Percentiles rank a stretch among this genome's conserved stretches.
Conservation (phyloP, 2,113 vertebrate species). For the Gopherus flavomarginatus region DNA sequence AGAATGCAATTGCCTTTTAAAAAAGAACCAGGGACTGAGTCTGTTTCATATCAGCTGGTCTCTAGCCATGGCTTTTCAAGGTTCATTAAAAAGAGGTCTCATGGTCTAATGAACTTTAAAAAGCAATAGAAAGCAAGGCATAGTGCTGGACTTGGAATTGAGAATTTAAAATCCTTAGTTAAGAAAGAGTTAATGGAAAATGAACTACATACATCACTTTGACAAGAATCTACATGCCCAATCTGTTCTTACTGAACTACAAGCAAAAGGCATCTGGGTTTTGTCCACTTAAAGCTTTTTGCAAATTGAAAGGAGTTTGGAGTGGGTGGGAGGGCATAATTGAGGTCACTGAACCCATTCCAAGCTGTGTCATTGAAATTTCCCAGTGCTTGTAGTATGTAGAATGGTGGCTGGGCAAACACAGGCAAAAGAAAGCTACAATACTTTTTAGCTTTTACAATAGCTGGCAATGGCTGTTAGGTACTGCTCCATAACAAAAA, state of each 20-base stretch:
- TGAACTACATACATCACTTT: slow-evolving; percentile 71
- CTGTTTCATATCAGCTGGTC: slow-evolving; percentile 24
- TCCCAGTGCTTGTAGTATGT: slow-evolving; percentile 72
- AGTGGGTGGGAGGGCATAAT: slow-evolving; percentile 75
- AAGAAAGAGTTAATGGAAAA: slow-evolving; percentile 78
- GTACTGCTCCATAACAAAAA: slow-evolving; percentile 11
- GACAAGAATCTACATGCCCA: slow-evolving; percentile 74
- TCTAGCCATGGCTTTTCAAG: slow-evolving; percentile 41
- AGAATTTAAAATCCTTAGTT: slow-evolving; percentile 64
- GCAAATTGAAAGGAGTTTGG: slow-evolving; percentile 81
- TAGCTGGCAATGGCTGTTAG: slow-evolving; percentile 34
- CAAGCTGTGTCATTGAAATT: slow-evolving; percentile 78
- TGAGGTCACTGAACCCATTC: slow-evolving; percentile 71
- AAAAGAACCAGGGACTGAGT: slow-evolving; percentile 46
- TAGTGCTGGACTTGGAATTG: slow-evolving; percentile 26
- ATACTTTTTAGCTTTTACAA: slow-evolving; percentile 55
- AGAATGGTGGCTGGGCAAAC: slow-evolving; percentile 66
- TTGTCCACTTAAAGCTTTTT: slow-evolving; percentile 79
- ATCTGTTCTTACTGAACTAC: slow-evolving; percentile 80
- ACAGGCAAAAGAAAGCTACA: slow-evolving; percentile 46
- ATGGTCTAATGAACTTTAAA: slow-evolving; percentile 55
- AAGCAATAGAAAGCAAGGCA: slow-evolving; percentile 54
- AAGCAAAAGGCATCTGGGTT: slow-evolving; percentile 78
- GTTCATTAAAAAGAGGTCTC: not conserved
- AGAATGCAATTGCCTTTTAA: slow-evolving; percentile 36